Evolutionary conservation across 2,113 vertebrate species (phyloP).

Genomic region (Coregonus clupeaformis): DNA sequence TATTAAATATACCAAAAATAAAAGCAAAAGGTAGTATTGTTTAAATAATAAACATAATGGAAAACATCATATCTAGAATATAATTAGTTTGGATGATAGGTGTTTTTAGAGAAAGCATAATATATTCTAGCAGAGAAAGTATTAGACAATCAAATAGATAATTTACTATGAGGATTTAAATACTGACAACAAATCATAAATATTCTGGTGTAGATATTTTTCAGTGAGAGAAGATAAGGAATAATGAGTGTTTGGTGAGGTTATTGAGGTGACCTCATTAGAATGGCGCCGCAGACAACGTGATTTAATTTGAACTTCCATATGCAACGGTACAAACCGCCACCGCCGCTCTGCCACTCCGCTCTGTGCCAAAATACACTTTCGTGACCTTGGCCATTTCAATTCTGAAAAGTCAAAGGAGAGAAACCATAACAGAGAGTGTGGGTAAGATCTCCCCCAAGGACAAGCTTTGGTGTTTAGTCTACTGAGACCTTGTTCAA

Average conservation of each 20-base stretch:
- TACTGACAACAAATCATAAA: conserved; percentile 29
- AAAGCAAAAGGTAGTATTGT: conserved; percentile 35
- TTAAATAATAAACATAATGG: neutral
- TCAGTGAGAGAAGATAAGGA: conserved; percentile 60
- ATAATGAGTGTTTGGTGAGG: too few species aligned
- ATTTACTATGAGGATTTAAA: neutral
- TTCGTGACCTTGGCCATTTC: conserved; percentile 60
- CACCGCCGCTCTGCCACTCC: conserved; percentile 42
- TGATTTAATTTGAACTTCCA: conserved; percentile 72
- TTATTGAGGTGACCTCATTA: conserved; percentile 94
- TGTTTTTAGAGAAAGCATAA: neutral
- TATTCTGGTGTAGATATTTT: conserved; percentile 57
- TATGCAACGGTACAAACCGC: conserved; percentile 62
- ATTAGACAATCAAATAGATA: neutral
- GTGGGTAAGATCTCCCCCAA: neutral
- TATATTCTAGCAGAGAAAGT: neutral
- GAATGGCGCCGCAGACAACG: conserved; percentile 78
- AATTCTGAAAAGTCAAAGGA: conserved; percentile 37
- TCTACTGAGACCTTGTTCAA: conserved; percentile 8
- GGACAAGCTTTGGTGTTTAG: conserved; percentile 16
- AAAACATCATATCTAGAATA: neutral
- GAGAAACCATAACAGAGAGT: conserved; percentile 13
- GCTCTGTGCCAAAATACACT: conserved; percentile 48
- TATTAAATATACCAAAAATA: conserved; percentile 18
- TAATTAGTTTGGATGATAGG: neutral